Evolutionary conservation across 2,888 invertebrate genomes (phyloP).

Genomic region (Cheiracanthium punctorium): DNA sequence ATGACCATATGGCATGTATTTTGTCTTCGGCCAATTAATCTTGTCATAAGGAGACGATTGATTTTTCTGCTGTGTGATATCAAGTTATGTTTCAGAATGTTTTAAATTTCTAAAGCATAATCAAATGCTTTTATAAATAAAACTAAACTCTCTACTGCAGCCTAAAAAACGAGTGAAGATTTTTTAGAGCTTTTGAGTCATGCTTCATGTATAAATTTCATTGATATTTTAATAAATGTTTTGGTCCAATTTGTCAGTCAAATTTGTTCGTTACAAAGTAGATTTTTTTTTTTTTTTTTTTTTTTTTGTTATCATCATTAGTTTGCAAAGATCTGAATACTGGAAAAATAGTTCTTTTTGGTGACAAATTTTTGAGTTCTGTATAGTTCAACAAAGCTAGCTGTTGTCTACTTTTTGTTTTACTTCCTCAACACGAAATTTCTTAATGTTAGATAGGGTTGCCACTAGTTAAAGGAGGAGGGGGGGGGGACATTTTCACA

Average conservation of each 20-base stretch:
- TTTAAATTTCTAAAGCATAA: constrained; percentile 7
- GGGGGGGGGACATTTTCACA: too few species aligned
- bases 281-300: too few species aligned
- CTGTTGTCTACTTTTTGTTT: too few species aligned
- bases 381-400: too few species aligned
- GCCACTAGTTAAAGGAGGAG: too few species aligned
- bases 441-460: too few species aligned
- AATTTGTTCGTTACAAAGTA: background rate
- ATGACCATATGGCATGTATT: background rate
- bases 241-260: background rate
- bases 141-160: too few species aligned
- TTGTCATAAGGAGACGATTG: background rate
- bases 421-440: too few species aligned
- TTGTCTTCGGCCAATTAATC: background rate
- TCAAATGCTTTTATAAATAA: background rate
- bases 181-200: background rate
- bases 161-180: background rate
- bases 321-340: too few species aligned
- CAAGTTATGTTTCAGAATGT: constrained; percentile 29
- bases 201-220: background rate
- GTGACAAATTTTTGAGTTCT: too few species aligned
- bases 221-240: constrained; percentile 15
- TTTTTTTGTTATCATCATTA: too few species aligned
- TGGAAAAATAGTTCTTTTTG: too few species aligned
- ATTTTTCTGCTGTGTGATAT: constrained; percentile 3